Percentiles rank a stretch among this genome's conserved stretches.
Evolutionary conservation across 2,113 vertebrate genomes (phyloP).

Genomic region (Rhombomys opimus): DNA sequence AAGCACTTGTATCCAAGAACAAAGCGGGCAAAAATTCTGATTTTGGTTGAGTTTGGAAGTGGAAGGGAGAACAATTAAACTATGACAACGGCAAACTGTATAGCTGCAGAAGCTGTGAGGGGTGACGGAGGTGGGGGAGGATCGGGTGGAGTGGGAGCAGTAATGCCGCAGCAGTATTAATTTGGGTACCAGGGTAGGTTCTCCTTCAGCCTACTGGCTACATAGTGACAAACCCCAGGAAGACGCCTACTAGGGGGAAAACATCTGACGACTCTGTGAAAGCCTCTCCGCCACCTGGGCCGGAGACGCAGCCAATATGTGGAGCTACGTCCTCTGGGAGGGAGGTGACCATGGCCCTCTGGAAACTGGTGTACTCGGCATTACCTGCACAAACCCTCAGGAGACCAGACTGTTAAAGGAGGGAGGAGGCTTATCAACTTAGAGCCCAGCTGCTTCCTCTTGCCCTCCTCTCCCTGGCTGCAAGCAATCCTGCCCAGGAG

Average conservation of each 20-base stretch:
- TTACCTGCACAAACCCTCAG: neutral
- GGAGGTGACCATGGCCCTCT: neutral
- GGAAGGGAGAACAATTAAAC: neutral
- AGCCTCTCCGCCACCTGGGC: rapidly evolving
- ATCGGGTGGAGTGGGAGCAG: neutral
- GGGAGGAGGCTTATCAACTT: neutral
- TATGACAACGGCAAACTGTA: neutral
- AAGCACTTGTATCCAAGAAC: neutral
- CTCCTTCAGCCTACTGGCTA: neutral
- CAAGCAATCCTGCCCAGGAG: neutral
- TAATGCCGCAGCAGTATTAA: neutral
- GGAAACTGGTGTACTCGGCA: neutral
- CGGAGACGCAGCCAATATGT: neutral
- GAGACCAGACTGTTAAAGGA: too few relatives aligned
- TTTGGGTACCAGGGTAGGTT: neutral
- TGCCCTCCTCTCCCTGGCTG: too few relatives aligned
- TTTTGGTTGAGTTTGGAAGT: neutral
- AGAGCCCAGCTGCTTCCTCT: neutral
- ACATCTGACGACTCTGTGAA: neutral
- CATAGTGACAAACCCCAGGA: neutral
- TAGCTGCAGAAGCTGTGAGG: too few relatives aligned
- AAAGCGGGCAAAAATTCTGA: neutral
- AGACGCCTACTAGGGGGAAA: neutral
- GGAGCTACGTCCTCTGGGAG: neutral
- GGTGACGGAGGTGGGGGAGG: too few relatives aligned